phyloP scores from a whole-genome alignment of 2,113 vertebrate genomes.

The Xiphias gladius region DNA sequence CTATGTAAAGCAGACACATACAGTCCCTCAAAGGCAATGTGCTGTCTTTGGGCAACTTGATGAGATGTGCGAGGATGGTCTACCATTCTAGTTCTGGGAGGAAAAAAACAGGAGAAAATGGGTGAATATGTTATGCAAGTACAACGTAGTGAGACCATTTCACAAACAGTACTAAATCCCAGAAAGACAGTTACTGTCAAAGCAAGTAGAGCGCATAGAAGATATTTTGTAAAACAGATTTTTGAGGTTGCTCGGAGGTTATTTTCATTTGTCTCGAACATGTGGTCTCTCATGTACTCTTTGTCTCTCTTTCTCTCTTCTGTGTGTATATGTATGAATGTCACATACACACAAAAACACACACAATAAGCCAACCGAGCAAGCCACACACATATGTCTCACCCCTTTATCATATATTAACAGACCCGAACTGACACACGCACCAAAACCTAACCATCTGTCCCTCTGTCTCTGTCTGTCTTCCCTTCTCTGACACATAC shows the following conservation, averaged over 20 bases:
- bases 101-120: constrained; percentile 25
- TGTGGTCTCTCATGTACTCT: constrained; percentile 21
- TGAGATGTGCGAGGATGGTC: constrained; percentile 19
- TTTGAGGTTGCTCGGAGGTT: constrained; percentile 49
- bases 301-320: neutral
- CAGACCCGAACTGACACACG: constrained; percentile 27
- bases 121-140: constrained; percentile 36
- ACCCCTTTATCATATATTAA: constrained; percentile 37
- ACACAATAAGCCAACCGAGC: neutral
- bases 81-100: constrained; percentile 11
- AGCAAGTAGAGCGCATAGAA: constrained; percentile 55
- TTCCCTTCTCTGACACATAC: constrained; percentile 26
- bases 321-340: neutral
- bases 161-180: constrained; percentile 47
- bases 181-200: constrained; percentile 45
- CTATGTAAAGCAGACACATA: constrained; percentile 20
- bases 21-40: constrained; percentile 12
- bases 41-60: constrained; percentile 20
- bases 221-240: constrained; percentile 40
- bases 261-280: constrained; percentile 56
- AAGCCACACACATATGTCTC: constrained; percentile 16
- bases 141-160: constrained; percentile 26
- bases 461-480: neutral
- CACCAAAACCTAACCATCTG: constrained; percentile 35
- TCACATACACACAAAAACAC: constrained; percentile 14